Evolutionary conservation across 1,140 invertebrate genomes (phyloP), one percentile per base, ranked within the genome.

Genomic region (Diabrotica undecimpunctata): DNA sequence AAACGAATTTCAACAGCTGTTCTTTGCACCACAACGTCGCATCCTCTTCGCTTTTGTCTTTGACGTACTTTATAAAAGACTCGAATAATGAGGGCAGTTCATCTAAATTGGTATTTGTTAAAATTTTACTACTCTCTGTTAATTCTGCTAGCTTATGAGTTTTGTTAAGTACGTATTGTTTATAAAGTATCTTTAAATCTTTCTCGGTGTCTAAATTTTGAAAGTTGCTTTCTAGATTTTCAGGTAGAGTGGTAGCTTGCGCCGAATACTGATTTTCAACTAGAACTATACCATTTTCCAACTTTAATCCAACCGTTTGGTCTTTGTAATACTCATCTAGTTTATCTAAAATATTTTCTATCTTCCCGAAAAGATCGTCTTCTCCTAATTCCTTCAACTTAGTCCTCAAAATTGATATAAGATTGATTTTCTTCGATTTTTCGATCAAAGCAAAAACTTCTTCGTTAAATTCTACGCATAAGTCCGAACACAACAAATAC

Each of bases 401-500:
- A 5, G 66, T 67, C 52, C 70, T 70, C 61, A 79, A 69, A 50
- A 68, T 51, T 7, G 54, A 64, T 39, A 78, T 50, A 53, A 74
- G 55, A 61, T 74, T 62, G 35, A 79, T 64, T 70, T 70, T 73
- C 38, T 72, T 66, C 7, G 69, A 72, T 46, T 56, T 61, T 41
- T 68, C 62, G 36, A 78, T 57, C 25, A 75, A 62, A 54, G 52
- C 25, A 55, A 68, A 41, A 8, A 78, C 10, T 54, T 73, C 50
- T 37, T 72, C 60, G 8, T 53, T 68, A 69, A 70, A 76, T 46
- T 70, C 36, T 36, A 74, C 36, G 64, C 76, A 79, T 56, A 79
- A 62, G 52, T 78, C 73, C 10, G 64, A 63, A 67, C 77, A 76
- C 5, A 79, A 53, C 13, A 62, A 64, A 72, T 75, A 79, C 51